Base-by-base conservation (phyloP, 2,888 invertebrate genomes). In the Erebia palarica region DNA sequence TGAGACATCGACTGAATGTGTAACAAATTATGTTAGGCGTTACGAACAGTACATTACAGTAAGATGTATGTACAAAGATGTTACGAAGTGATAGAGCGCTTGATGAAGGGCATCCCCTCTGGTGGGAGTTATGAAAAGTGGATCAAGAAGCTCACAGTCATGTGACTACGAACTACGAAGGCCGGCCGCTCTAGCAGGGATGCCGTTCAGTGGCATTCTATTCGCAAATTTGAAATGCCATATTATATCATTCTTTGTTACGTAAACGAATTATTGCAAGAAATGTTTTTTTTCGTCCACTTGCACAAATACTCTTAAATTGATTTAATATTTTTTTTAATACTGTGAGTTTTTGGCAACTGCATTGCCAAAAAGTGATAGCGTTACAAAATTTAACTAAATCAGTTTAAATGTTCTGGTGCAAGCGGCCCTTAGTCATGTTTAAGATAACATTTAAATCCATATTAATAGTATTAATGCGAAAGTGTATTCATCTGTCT, bases 121-220 rank as follows among this genome's bases (percentile, higher is more conserved):
- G 79, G 78, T 74, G 74, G 75, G 79, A 73, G 78, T 76, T 73
- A 78, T 80, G 83, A 84, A 85, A 88, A 84, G 84, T 88, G 81
- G 86, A 87, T 85, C 85, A 85, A 79, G 81, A 84, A 83, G 82
- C 85, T 84, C 76, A 79, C 68, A 86, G 86, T 89, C 88, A 87
- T 86, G 84, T 88, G 88, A 88, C 84, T 85, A 74, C 73, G 85
- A 87, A 88, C 84, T 85, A 74, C 73, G 86, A 87, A 87, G 88
- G 88, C 78, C 84, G 79, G 65, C 60, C 71, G 72, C 69, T 76
- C 74, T 71, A 73, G 75, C 72, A 64, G 78, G 75, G 77, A 75
- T 73, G 75, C 73, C 74, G 74, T 67, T 69, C 77, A 71, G 75
- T 74, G 67, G 72, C 75, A 75, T 78, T 76, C 72, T 76, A 74